Percentiles rank a stretch among this genome's conserved stretches.
These are phyloP conservation scores for Luehdorfia chinensis DNA, from an alignment of 1,140 invertebrate genomes.

Conservation along the genomic window DNA sequence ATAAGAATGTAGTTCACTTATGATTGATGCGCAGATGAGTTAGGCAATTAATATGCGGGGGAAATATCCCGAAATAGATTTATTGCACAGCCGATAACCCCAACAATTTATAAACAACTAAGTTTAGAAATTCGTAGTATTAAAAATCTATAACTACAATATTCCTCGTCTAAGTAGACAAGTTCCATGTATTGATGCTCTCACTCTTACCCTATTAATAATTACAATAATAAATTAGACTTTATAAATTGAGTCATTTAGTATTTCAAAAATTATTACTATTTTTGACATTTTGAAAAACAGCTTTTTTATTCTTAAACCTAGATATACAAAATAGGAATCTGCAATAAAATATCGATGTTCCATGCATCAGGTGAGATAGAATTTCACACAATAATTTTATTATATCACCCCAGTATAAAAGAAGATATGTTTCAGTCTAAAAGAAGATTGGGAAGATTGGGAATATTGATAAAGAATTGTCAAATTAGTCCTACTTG, in stretches of 20 bases:
- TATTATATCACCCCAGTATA: slow-evolving; percentile 29
- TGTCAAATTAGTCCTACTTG: slow-evolving; percentile 18
- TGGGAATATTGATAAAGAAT: slow-evolving; percentile 7
- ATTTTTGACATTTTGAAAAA: slow-evolving; percentile 11
- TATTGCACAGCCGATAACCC: slow-evolving; percentile 14
- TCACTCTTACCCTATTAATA: slow-evolving; percentile 41
- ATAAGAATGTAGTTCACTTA: not conserved
- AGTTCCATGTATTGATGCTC: slow-evolving; percentile 28
- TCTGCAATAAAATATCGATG: slow-evolving; percentile 64
- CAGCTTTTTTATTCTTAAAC: slow-evolving; percentile 47
- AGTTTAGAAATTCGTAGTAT: slow-evolving; percentile 26
- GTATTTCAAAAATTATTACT: slow-evolving; percentile 30
- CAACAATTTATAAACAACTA: slow-evolving; percentile 13
- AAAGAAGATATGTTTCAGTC: slow-evolving; percentile 35
- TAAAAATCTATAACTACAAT: slow-evolving; percentile 14
- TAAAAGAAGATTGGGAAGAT: slow-evolving; percentile 2
- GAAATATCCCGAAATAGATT: slow-evolving; percentile 2
- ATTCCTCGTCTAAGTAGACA: slow-evolving; percentile 7
- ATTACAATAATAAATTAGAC: slow-evolving; percentile 42
- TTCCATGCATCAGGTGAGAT: slow-evolving; percentile 9
- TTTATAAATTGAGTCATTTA: slow-evolving; percentile 33
- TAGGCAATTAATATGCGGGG: slow-evolving; percentile 1
- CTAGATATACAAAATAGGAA: slow-evolving; percentile 70
- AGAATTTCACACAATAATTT: slow-evolving; percentile 11
- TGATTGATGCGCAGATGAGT: slow-evolving; percentile 5